phyloP scores from a whole-genome alignment of 1,140 invertebrate genomes.

The Drosophila obscura region DNA sequence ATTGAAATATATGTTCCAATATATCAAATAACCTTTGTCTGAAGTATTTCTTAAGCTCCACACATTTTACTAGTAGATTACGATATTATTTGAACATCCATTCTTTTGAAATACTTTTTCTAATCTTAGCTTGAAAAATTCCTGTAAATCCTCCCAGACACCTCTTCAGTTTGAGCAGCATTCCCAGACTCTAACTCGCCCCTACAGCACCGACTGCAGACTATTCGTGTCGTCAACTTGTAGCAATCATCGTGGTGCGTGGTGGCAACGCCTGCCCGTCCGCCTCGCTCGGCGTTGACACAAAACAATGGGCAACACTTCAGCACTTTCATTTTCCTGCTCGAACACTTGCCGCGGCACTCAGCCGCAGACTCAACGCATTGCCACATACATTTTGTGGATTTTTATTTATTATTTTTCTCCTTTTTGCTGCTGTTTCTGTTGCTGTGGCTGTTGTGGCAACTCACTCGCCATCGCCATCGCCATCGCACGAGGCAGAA shows the following conservation, averaged over 20 bases:
- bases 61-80: no score
- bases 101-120: no score
- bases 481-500: conserved; percentile 9
- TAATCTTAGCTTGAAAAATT: not conserved
- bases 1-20: no score
- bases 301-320: conserved; percentile 74
- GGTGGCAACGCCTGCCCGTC: conserved; percentile 27
- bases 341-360: conserved; percentile 55
- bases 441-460: not conserved
- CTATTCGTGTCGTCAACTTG: conserved; percentile 37
- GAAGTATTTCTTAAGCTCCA: no score
- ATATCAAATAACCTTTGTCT: no score
- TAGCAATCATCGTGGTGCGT: not conserved
- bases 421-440: not conserved
- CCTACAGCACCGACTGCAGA: not conserved
- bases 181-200: not conserved
- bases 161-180: not conserved
- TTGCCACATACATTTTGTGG: conserved; percentile 47
- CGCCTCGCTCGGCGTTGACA: conserved; percentile 49
- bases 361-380: conserved; percentile 33
- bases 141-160: no score
- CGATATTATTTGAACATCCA: no score
- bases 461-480: not conserved
- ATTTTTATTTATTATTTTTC: conserved; percentile 80
- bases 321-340: conserved; percentile 74